phyloP scores from a whole-genome alignment of 1,140 invertebrate genomes.

The Nephila pilipes region DNA sequence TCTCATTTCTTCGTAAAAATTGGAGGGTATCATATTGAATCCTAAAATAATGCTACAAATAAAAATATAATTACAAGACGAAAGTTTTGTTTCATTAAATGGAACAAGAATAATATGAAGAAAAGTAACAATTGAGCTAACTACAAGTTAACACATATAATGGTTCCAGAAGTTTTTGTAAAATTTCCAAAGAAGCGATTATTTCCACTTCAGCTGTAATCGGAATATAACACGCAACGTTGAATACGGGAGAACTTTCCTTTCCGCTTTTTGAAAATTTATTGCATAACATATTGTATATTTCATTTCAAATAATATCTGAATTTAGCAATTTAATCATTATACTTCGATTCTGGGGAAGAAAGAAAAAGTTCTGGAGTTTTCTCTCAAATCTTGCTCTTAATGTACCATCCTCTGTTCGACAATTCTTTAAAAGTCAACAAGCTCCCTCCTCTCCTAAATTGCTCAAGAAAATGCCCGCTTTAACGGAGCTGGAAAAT shows the following conservation, averaged over 20 bases:
- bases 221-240: too few species aligned
- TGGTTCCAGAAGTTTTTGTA: background rate
- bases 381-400: background rate
- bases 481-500: constrained; percentile 22
- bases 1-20: too few species aligned
- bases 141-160: background rate
- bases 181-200: background rate
- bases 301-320: background rate
- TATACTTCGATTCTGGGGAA: background rate
- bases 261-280: background rate
- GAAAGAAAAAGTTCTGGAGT: background rate
- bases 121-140: background rate
- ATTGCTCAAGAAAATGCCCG: background rate
- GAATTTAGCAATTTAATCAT: background rate
- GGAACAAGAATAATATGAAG: too few species aligned
- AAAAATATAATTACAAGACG: too few species aligned
- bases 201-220: too few species aligned
- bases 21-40: too few species aligned
- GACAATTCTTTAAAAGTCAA: background rate
- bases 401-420: background rate
- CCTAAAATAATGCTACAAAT: too few species aligned
- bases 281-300: background rate
- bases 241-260: background rate
- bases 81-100: too few species aligned
- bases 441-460: background rate